Base-by-base conservation (phyloP, 92 coral and sea anemone species). In the Zoanthus solanderi region DNA sequence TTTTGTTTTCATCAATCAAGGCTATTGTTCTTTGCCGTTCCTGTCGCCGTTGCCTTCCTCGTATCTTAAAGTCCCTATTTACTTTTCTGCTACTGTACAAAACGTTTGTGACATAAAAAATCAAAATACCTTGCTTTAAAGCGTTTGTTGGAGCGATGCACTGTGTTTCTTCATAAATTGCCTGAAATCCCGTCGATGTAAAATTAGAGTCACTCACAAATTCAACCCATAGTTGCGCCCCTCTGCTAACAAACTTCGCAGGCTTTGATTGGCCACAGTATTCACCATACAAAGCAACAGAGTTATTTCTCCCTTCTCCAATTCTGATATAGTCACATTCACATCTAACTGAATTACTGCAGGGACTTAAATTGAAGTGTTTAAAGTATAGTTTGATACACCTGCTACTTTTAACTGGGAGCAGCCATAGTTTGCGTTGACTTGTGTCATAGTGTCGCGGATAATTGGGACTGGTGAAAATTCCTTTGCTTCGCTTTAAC, bases 271-370 rank as follows among this genome's bases (percentile, higher is more conserved):
- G 74, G 0, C 85, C 75, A 68, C 85, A 81, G 47, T 63, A 81
- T 17, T 13, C 75, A 18, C 85, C 85, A 81, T 66, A 56, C 65
- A 37, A 12, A 9, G 75, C 75, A 66, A 66, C 75, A 17, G 85
- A 81, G 58, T 7, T 9, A 46, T 81, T 81, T 8, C 31, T 45
- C 10, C 85, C 85, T 63, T 81, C 85, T 47, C 85, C 85, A 46
- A 81, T 6, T 66, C 85, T 81, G 71, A 81, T 66, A 44, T 65
- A 81, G 30, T 81, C 75, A 44, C 85, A 81, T 81, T 66, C 42
- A 81, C 85, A 81, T 34, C 54, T 68, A 18, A 30, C 14, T 0
- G 60, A 46, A 11, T 68, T 6, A 0, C 45, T 14, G 37, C 85
- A 81, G 6, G 71, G 61, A 13, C 45, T 75, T 31, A 81, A 30